A percentile compares a stretch with the other conserved stretches of the same genome.
Conservation (phyloP, 2,113 vertebrate genomes). For the Coturnix japonica region DNA sequence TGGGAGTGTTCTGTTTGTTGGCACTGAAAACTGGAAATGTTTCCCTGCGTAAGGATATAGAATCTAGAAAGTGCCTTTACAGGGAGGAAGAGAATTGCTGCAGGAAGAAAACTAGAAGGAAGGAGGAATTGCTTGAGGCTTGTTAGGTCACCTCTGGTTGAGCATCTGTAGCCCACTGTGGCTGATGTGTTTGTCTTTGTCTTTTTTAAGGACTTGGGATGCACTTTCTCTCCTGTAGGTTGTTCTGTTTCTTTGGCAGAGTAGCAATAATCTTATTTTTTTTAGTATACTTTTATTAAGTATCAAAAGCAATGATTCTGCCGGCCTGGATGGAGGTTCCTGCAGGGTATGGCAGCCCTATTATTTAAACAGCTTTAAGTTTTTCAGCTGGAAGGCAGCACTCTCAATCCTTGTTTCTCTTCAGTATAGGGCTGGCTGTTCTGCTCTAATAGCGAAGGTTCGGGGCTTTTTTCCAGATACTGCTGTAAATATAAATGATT, state of each 20-base stretch:
- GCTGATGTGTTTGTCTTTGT: not conserved
- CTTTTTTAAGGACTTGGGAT: not conserved
- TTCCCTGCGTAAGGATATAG: not conserved
- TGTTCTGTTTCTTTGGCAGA: constrained; percentile 50
- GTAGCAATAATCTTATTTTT: constrained; percentile 46
- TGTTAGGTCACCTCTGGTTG: not conserved
- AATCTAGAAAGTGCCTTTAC: constrained; percentile 22
- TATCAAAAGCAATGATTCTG: constrained; percentile 30
- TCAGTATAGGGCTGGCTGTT: not conserved
- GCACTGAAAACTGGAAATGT: not conserved
- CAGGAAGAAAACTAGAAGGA: not conserved
- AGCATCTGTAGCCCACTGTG: not conserved
- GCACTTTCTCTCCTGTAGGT: constrained; percentile 33
- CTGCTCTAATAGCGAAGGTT: not conserved
- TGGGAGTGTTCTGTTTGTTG: constrained; percentile 71
- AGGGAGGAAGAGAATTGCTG: not conserved
- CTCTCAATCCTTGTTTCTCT: not conserved
- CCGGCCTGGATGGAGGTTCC: not conserved
- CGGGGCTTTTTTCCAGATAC: not conserved
- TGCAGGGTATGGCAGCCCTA: not conserved
- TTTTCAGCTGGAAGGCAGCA: not conserved
- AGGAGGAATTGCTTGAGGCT: not conserved
- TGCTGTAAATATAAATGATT: constrained; percentile 20
- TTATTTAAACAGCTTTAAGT: not conserved
- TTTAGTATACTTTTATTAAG: not conserved